Evolutionary conservation across 2,113 vertebrate species (phyloP).

Genomic region (Pyrgilauda ruficollis): DNA sequence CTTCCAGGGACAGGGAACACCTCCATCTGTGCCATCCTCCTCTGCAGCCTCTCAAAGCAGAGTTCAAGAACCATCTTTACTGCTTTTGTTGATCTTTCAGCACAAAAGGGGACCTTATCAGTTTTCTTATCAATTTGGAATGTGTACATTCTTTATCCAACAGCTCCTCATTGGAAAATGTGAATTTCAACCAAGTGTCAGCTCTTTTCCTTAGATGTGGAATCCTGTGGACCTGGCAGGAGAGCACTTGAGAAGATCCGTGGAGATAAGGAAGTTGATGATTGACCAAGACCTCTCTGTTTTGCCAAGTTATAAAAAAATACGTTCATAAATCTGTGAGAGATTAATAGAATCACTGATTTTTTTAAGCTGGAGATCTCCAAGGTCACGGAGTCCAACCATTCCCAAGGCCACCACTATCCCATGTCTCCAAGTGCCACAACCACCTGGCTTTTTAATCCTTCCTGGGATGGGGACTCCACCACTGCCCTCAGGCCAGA

Average conservation of each 20-base stretch:
- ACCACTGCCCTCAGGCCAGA: too few species aligned
- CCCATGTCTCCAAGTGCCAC: background rate
- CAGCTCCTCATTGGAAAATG: background rate
- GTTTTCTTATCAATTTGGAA: background rate
- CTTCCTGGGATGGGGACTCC: background rate
- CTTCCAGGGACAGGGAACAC: background rate
- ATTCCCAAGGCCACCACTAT: background rate
- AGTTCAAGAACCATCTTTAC: too few species aligned
- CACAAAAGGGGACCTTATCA: background rate
- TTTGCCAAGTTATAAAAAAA: background rate
- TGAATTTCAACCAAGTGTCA: background rate
- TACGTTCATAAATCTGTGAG: accelerated
- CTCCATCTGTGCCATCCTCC: background rate
- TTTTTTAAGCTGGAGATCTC: background rate
- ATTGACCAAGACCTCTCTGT: background rate
- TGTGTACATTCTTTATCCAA: background rate
- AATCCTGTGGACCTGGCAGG: background rate
- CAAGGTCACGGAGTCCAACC: accelerated
- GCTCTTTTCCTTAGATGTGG: background rate
- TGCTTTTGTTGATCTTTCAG: background rate
- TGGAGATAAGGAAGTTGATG: background rate
- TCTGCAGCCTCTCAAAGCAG: background rate
- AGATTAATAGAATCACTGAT: background rate
- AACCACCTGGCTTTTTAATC: accelerated
- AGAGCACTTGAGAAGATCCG: background rate